These are phyloP conservation scores for Silurus meridionalis DNA, from an alignment of 2,113 vertebrate genomes.

Conservation along the genomic window DNA sequence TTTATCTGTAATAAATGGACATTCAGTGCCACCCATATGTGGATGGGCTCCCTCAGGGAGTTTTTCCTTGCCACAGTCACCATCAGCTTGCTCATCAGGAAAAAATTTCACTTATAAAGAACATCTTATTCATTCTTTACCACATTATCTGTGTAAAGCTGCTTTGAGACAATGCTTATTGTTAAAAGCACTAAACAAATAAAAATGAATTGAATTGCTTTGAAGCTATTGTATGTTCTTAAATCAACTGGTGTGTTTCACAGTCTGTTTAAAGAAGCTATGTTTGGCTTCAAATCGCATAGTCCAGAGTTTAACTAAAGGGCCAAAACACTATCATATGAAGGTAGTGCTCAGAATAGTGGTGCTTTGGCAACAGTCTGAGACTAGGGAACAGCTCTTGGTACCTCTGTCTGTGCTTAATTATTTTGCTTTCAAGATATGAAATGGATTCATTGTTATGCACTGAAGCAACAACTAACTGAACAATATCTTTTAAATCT, in stretches of 20 bases:
- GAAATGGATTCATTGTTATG: conserved; percentile 36
- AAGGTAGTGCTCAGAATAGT: conserved; percentile 10
- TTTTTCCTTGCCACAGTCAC: too few relatives aligned
- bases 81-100: too few relatives aligned
- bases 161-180: too few relatives aligned
- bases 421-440: conserved; percentile 21
- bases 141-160: too few relatives aligned
- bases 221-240: background rate
- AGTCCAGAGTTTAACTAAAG: background rate
- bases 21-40: too few relatives aligned
- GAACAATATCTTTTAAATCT: conserved; percentile 32
- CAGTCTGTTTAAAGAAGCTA: background rate
- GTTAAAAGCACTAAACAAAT: too few relatives aligned
- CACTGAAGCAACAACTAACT: conserved; percentile 28
- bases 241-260: background rate
- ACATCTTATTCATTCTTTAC: too few relatives aligned
- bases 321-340: conserved; percentile 10
- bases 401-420: conserved; percentile 14
- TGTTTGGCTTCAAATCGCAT: background rate
- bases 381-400: background rate
- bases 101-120: too few relatives aligned
- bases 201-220: too few relatives aligned
- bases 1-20: too few relatives aligned
- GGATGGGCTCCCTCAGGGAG: too few relatives aligned
- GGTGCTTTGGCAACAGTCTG: conserved; percentile 22